phyloP scores from a whole-genome alignment of 2,113 vertebrate species.

The Siphamia tubifer region DNA sequence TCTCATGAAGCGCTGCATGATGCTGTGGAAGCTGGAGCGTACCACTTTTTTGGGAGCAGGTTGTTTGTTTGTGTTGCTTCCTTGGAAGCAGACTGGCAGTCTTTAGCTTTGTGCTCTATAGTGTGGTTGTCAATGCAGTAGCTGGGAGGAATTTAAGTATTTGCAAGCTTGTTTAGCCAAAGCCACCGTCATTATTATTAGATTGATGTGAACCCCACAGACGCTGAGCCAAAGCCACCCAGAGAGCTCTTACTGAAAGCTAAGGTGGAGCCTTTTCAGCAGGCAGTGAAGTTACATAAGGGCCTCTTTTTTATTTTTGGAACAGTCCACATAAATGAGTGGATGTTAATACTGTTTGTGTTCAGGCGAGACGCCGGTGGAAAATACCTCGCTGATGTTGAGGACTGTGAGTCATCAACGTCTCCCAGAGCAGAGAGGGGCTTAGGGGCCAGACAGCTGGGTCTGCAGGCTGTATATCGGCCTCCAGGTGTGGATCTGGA shows the following conservation, averaged over 20 bases:
- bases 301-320: conserved; percentile 20
- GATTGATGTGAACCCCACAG: conserved; percentile 26
- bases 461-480: neutral
- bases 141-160: conserved; percentile 36
- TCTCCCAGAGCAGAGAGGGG: conserved; percentile 1
- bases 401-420: conserved; percentile 30
- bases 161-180: conserved; percentile 44
- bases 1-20: neutral
- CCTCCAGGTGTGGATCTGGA: conserved; percentile 34
- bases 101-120: conserved; percentile 23
- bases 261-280: conserved; percentile 33
- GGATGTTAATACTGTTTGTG: conserved; percentile 30
- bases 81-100: conserved; percentile 4
- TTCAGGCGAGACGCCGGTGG: conserved; percentile 43
- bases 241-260: conserved; percentile 38
- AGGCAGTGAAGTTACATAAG: conserved; percentile 47
- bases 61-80: conserved; percentile 42
- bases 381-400: conserved; percentile 10
- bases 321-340: conserved; percentile 26
- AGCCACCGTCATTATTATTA: conserved; percentile 58
- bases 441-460: conserved; percentile 13
- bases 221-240: conserved; percentile 52
- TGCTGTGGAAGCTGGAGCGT: conserved; percentile 29
- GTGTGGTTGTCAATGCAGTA: conserved; percentile 26
- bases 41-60: conserved; percentile 38